These are phyloP conservation scores for Umimayanthus kanabou DNA, from an alignment of 92 coral and sea anemone species.

Conservation along the genomic window DNA sequence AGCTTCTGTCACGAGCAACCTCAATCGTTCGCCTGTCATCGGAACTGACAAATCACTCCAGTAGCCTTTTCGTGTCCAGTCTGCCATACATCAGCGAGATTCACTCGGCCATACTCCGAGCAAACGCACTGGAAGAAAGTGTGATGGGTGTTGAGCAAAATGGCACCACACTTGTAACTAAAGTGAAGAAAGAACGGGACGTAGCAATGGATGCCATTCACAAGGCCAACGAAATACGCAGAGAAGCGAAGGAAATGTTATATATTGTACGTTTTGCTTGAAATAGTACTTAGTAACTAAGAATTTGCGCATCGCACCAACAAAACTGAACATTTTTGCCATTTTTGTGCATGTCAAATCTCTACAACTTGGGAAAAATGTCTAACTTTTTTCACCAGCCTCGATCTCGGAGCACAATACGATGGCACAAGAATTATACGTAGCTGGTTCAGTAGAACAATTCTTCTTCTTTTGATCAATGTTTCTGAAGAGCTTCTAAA, in stretches of 20 bases:
- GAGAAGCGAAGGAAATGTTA: constrained; percentile 58
- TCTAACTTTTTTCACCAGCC: background rate
- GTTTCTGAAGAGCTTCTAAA: background rate
- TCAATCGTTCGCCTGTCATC: background rate
- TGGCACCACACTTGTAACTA: constrained; percentile 37
- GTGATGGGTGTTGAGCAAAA: constrained; percentile 51
- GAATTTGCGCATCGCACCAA: background rate
- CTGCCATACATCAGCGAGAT: constrained; percentile 59
- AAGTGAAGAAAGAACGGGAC: constrained; percentile 29
- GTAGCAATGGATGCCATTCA: constrained; percentile 59
- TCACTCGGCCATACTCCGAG: constrained; percentile 60
- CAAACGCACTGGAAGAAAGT: constrained; percentile 53
- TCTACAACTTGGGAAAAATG: background rate
- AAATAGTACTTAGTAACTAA: background rate
- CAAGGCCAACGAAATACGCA: constrained; percentile 55
- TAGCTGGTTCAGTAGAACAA: background rate
- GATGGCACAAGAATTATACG: no score
- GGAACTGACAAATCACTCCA: constrained; percentile 45
- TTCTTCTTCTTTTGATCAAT: background rate
- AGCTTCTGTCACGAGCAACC: constrained; percentile 22
- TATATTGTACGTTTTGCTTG: constrained; percentile 22
- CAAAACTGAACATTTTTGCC: background rate
- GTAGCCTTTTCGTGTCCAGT: constrained; percentile 59
- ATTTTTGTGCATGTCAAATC: background rate
- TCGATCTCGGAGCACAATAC: background rate